Evolutionary conservation across 2,888 invertebrate genomes (phyloP).

Genomic region (Heliconius aoede): DNA sequence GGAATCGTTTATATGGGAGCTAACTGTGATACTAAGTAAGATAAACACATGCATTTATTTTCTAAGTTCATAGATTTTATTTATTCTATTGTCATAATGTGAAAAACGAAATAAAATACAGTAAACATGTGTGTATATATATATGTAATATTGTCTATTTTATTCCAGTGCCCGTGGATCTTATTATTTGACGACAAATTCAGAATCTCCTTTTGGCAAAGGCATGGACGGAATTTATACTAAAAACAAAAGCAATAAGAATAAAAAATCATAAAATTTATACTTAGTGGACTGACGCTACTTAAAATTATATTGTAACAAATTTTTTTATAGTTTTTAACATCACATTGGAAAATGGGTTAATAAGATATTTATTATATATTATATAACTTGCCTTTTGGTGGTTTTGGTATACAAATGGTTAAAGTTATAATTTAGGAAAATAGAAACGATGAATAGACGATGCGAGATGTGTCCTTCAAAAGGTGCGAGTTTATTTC

Average conservation of each 20-base stretch:
- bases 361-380: neutral
- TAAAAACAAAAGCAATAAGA: slow-evolving; percentile 63
- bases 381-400: neutral
- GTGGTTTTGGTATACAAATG: neutral
- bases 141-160: neutral
- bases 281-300: slow-evolving; percentile 8
- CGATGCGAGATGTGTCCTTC: no score
- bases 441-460: neutral
- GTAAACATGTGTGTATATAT: neutral
- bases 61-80: neutral
- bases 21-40: slow-evolving; percentile 73
- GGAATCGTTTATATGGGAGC: slow-evolving; percentile 79
- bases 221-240: slow-evolving; percentile 73
- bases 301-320: slow-evolving; percentile 15
- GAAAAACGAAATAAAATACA: neutral
- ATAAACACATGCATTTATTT: neutral
- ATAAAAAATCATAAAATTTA: slow-evolving; percentile 44
- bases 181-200: slow-evolving; percentile 76
- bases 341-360: neutral
- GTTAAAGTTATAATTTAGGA: neutral
- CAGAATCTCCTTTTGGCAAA: slow-evolving; percentile 74
- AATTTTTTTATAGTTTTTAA: neutral
- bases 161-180: slow-evolving; percentile 74
- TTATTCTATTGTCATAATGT: neutral
- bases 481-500: no score